Base-by-base conservation (phyloP, 2,888 invertebrate species). In the Tryphoninae sp. region DNA sequence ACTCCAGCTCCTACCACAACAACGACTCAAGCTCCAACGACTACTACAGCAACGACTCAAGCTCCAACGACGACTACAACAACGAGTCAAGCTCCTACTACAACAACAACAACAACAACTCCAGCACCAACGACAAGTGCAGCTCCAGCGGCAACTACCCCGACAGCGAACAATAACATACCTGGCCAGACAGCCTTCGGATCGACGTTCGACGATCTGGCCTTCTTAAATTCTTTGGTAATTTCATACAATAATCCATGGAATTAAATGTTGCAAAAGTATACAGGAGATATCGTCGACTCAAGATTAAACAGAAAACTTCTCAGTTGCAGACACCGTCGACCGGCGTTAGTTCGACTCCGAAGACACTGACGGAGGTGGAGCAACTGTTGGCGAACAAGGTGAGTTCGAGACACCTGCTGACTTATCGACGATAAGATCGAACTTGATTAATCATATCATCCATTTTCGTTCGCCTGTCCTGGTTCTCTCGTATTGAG, bases 181-280 rank as follows among this genome's bases (percentile, higher is more conserved):
- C 86, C 86, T 64, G 86, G 86, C 45, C 88, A 88, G 42, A 89
- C 89, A 26, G 82, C 89, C 16, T 92, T 92, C 80, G 92, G 92
- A 8, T 87, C 90, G 0, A 89, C 90, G 6, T 91, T 88, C 79
- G 94, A 95, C 82, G 95, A 95, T 88, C 90, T 94, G 83, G 93
- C 93, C 53, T 94, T 95, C 88, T 89, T 95, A 23, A 93, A 94
- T 87, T 94, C 94, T 85, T 92, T 95, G 93, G 95, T 95, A 83
- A 83, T 58, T 67, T 40, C 0, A 51, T n/a, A 11, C 11, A 51
- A n/a, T 51, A n/a, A n/a, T 51, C 51, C n/a, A 51, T n/a, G 13
- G 13, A 51, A 51, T 51, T 51, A 0, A n/a, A n/a, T 13, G 11
- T n/a, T n/a, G 13, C 2, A 51, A 51, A 51, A 59, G n/a, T 19